Conservation (phyloP, 1,140 invertebrate species). For the Drosophila persimilis region DNA sequence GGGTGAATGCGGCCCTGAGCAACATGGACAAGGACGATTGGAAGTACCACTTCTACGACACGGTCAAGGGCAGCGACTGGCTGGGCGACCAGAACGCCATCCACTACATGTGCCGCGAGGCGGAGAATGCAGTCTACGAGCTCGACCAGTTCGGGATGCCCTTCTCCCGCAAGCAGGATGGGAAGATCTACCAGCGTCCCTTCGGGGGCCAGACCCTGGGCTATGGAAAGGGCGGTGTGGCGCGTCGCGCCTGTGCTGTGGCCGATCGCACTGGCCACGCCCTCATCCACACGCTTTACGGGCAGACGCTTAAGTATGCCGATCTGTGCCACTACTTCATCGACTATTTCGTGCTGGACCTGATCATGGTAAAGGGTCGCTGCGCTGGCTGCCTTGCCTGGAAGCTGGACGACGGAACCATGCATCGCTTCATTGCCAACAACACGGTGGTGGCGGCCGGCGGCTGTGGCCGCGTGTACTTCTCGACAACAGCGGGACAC, state of each 20-base stretch:
- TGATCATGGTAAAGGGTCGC: constrained; percentile 96
- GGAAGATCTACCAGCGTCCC: constrained; percentile 95
- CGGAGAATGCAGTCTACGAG: constrained; percentile 94
- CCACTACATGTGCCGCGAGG: constrained; percentile 96
- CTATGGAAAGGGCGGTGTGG: constrained; percentile 92
- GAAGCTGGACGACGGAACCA: constrained; percentile 97
- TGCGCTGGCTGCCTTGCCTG: constrained; percentile 97
- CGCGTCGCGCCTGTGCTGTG: constrained; percentile 86
- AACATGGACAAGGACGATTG: constrained; percentile 93
- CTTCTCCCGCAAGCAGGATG: constrained; percentile 83
- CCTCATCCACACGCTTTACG: constrained; percentile 97
- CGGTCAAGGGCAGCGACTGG: constrained; percentile 98
- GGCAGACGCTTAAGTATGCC: constrained; percentile 96
- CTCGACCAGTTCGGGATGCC: constrained; percentile 94
- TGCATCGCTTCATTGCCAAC: constrained; percentile 91
- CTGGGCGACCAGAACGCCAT: constrained; percentile 97
- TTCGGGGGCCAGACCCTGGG: constrained; percentile 95
- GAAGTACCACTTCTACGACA: constrained; percentile 97
- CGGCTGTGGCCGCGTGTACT: constrained; percentile 95
- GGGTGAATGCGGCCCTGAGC: constrained; percentile 93
- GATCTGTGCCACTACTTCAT: constrained; percentile 97
- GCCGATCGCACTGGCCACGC: constrained; percentile 95
- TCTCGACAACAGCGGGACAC: constrained; percentile 99
- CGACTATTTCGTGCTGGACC: constrained; percentile 98
- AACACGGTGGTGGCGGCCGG: constrained; percentile 92